These are phyloP conservation scores for Beroe ovata DNA, from an alignment of 37 sponge, comb jelly and placozoan species.

Conservation along the genomic window DNA sequence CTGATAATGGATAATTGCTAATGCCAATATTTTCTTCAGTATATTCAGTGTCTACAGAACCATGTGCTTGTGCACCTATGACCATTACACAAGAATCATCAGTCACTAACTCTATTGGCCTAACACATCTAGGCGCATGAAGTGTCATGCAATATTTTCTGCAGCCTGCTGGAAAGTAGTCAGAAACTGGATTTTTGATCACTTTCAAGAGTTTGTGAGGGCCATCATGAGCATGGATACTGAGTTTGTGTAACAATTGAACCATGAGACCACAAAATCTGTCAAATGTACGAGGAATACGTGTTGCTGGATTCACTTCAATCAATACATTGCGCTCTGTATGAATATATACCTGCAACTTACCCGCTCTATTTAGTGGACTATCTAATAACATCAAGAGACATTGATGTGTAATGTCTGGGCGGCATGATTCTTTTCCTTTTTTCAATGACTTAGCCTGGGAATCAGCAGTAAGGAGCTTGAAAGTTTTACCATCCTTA, in stretches of 20 bases:
- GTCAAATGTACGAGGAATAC: conserved; percentile 97
- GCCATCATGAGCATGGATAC: conserved; percentile 94
- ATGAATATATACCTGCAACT: conserved; percentile 95
- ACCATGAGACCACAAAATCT: conserved; percentile 98
- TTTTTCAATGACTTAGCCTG: conserved; percentile 78
- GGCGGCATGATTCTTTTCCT: conserved; percentile 82
- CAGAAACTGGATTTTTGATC: conserved; percentile 95
- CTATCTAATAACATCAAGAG: conserved; percentile 98
- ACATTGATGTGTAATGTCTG: conserved; percentile 98
- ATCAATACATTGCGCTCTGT: conserved; percentile 95
- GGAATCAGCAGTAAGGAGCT: conserved; percentile 85
- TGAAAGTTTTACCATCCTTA: conserved; percentile 86
- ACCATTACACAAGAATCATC: conserved; percentile 93
- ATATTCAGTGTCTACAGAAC: conserved; percentile 89
- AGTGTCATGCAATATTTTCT: conserved; percentile 83
- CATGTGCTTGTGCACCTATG: conserved; percentile 97
- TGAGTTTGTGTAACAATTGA: conserved; percentile 94
- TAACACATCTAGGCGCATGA: conserved; percentile 82
- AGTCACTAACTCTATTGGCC: conserved; percentile 74
- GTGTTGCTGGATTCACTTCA: conserved; percentile 88
- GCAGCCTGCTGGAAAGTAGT: conserved; percentile 92
- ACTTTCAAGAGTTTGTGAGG: conserved; percentile 95
- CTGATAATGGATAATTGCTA: conserved; percentile 96
- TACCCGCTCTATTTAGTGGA: conserved; percentile 95
- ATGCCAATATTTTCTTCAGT: conserved; percentile 88